phyloP scores from a whole-genome alignment of 2,888 invertebrate species.

The Dynastes hyllus region DNA sequence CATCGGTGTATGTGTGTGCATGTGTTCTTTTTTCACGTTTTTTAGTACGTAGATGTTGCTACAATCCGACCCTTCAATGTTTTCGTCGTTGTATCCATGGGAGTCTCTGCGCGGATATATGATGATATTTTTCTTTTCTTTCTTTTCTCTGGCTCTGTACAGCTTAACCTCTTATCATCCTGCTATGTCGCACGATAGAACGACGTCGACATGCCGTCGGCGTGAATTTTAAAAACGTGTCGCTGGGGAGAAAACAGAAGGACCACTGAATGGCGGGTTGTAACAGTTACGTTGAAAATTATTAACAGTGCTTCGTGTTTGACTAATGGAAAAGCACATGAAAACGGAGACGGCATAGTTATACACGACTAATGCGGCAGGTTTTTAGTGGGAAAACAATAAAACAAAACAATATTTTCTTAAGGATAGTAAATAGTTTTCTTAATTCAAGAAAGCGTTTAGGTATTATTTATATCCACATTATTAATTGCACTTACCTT shows the following conservation, averaged over 20 bases:
- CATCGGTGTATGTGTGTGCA: conserved; percentile 12
- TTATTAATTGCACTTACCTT: too few species aligned
- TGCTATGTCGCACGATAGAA: background rate
- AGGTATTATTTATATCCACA: too few species aligned
- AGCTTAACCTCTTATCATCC: conserved; percentile 22
- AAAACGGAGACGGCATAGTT: background rate
- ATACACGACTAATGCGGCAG: too few species aligned
- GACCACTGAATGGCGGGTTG: conserved; percentile 23
- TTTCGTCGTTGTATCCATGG: conserved; percentile 5
- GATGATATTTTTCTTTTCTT: conserved; percentile 28
- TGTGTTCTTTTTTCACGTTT: conserved; percentile 6
- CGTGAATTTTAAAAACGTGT: conserved; percentile 41
- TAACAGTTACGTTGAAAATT: conserved; percentile 40
- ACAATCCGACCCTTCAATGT: background rate
- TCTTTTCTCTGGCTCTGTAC: background rate
- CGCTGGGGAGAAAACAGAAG: conserved; percentile 13
- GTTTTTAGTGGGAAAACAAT: too few species aligned
- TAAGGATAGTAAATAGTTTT: too few species aligned
- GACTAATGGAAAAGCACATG: conserved; percentile 38
- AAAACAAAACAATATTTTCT: too few species aligned
- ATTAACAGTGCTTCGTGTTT: conserved; percentile 30
- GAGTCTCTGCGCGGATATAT: background rate
- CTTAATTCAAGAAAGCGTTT: too few species aligned
- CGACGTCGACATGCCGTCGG: conserved; percentile 29
- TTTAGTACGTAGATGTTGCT: conserved; percentile 18